Base-by-base conservation (phyloP, 2,888 invertebrate species). In the Parasteatoda lunata region DNA sequence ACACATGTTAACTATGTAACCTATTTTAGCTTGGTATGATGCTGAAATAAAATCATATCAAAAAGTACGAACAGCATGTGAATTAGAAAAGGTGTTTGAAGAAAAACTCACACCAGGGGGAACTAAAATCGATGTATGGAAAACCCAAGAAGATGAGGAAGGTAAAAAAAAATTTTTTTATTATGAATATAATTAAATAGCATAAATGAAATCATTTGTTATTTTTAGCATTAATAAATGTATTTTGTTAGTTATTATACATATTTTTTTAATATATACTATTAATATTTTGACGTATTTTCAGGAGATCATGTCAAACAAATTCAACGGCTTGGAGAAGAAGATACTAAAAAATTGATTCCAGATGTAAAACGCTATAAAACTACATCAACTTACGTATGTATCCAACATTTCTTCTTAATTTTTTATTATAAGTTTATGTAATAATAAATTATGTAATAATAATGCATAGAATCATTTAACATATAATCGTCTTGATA, bases 11-110 rank as follows among this genome's bases (percentile, higher is more conserved):
- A 30, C 30, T 30, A 30, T 30, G 30, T 30, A 30, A 30, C 30
- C 30, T 30, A 30, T 87, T 89, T 4, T 92, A 96, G 97, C 97
- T 91, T 97, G 97, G 97, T 97, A 97, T 93, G 97, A 97, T 93
- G 94, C 94, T 91, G 97, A 96, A 92, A 94, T 96, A 91, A 94
- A 95, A 90, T 95, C 95, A 92, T 97, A 96, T 93, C 97, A 97
- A 93, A 94, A 94, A 92, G 95, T 95, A 90, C 95, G 97, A 90
- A 93, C 94, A 92, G 96, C 95, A 90, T 96, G 95, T 81, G 97
- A 97, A 93, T 93, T 97, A 90, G 96, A 96, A 92, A 95, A 95
- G 92, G 95, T 96, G 73, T 97, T 97, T 92, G 97, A 97, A 91
- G 97, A 97, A 92, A 94, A 90, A 79, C 84, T 90, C 4, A 89